These are phyloP conservation scores for Lycocerus yunnanus DNA, from an alignment of 2,888 invertebrate species.

Conservation along the genomic window DNA sequence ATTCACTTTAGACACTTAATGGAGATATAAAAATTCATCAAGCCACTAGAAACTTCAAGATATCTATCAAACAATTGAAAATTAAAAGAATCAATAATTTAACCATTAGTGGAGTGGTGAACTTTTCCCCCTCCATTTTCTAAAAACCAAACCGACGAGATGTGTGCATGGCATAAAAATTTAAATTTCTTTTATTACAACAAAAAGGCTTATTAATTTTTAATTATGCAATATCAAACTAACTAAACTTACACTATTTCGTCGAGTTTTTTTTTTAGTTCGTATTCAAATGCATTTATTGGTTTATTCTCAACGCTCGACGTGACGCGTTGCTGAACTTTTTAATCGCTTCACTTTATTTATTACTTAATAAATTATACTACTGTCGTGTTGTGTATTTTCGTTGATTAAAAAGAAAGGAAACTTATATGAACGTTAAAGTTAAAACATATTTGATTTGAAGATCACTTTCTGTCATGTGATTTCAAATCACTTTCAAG, in stretches of 20 bases:
- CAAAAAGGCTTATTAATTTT: neutral
- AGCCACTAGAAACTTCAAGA: neutral
- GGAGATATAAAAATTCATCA: neutral
- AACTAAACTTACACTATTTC: neutral
- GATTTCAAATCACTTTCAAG: neutral
- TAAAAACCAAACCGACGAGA: neutral
- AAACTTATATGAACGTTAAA: neutral
- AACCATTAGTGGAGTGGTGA: neutral
- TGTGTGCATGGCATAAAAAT: neutral
- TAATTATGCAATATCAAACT: too few species aligned
- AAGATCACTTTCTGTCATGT: neutral
- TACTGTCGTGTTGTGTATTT: neutral
- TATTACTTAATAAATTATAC: neutral
- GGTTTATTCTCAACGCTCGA: too few species aligned
- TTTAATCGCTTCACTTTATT: neutral
- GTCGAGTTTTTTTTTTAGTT: too few species aligned
- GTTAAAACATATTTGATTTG: neutral
- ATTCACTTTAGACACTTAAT: neutral
- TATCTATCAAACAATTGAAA: neutral
- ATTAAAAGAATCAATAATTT: neutral
- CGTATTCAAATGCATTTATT: too few species aligned
- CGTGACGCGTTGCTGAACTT: too few species aligned
- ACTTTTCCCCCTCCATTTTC: neutral
- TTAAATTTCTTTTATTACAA: neutral
- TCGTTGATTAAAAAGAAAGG: neutral